phyloP scores from a whole-genome alignment of 2,888 invertebrate genomes.

The Synergus laeviventris region DNA sequence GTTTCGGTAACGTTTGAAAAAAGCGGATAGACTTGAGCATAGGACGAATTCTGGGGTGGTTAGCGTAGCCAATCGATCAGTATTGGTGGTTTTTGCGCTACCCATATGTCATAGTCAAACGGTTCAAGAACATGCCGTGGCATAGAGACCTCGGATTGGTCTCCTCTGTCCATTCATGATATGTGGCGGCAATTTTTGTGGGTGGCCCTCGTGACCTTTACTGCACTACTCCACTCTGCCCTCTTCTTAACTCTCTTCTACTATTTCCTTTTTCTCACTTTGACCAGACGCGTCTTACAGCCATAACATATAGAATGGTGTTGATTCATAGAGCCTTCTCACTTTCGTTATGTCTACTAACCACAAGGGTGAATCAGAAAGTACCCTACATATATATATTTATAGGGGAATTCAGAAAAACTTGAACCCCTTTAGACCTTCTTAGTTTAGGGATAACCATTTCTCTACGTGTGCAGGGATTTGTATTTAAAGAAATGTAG shows the following conservation, averaged over 20 bases:
- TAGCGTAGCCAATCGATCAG: slow-evolving; percentile 75
- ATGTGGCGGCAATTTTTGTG: slow-evolving; percentile 63
- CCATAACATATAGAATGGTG: background rate
- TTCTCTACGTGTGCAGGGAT: background rate
- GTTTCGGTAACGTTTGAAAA: slow-evolving; percentile 38
- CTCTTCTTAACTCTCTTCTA: slow-evolving; percentile 10
- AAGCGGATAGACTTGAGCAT: slow-evolving; percentile 38
- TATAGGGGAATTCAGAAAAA: background rate
- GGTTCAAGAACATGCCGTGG: slow-evolving; percentile 68
- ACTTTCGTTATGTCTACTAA: slow-evolving; percentile 31
- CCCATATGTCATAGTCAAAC: slow-evolving; percentile 72
- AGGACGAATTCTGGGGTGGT: slow-evolving; percentile 58
- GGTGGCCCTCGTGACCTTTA: slow-evolving; percentile 53
- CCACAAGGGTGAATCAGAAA: background rate
- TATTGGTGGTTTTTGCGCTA: slow-evolving; percentile 74
- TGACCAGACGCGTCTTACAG: slow-evolving; percentile 13
- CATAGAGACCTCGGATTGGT: slow-evolving; percentile 69
- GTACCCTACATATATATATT: background rate
- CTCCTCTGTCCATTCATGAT: slow-evolving; percentile 66
- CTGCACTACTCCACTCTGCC: slow-evolving; percentile 2
- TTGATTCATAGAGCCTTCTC: slow-evolving; percentile 20
- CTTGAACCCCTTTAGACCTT: background rate
- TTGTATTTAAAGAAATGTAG: too few species aligned
- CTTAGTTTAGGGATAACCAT: background rate
- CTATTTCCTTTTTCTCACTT: slow-evolving; percentile 25